Evolutionary conservation across 2,888 invertebrate genomes (phyloP), one percentile per base, ranked within the genome.

Genomic region (Lithophane ornitopus): DNA sequence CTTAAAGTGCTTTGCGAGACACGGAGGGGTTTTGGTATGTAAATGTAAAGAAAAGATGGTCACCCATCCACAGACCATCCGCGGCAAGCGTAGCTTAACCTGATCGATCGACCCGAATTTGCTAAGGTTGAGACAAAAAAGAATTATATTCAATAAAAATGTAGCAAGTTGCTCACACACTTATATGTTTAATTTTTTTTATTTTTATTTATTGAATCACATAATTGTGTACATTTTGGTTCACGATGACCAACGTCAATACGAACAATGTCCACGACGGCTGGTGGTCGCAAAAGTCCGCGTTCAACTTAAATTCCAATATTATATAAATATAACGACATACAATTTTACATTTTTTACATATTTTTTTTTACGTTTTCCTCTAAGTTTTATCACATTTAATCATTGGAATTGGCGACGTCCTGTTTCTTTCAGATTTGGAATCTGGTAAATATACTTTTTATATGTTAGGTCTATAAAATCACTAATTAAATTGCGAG

Each of bases 341-440:
- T 56, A 82, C 70, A 75, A 70, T 76, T 82, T 78, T 78, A 77
- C 73, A 78, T 39, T 49, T 76, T 78, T 79, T 78, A 77, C 74
- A 78, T 34, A 54, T 75, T 75, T 78, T 82, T 78, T 78, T 79
- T 84, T 66, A 65, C 46, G 26, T 77, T 87, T 87, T 81, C 74
- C 56, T 75, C 75, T 82, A 85, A 26, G 46, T 88, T 89, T 89
- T 91, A 92, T 90, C 90, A 92, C 90, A 90, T 90, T 86, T 74
- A 82, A 84, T 89, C 73, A 91, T 85, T 91, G 92, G 92, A 92
- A 91, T 91, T 88, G 81, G 85, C 83, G 77, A 79, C 78, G 78
- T 72, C 84, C 75, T 80, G 83, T 82, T 79, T 86, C 76, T 68
- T 56, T 69, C 28, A 59, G 41, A 3, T 70, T 73, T 44, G 16